Evolutionary conservation across 64 coral and sea anemone genomes (phyloP).

Genomic region (Acropora tenuis): DNA sequence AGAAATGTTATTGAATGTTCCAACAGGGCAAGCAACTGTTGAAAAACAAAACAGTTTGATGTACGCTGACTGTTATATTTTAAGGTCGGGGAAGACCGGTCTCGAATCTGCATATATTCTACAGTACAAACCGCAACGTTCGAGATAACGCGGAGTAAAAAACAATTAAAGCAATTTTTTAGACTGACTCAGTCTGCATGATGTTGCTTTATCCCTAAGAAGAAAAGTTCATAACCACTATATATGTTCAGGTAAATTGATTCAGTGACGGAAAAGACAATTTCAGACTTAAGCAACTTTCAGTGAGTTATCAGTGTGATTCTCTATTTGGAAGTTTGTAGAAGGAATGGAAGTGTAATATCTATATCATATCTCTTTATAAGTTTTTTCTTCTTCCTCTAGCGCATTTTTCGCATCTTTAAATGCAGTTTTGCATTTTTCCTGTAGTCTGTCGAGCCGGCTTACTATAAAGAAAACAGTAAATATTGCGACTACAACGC

Average conservation of each 20-base stretch:
- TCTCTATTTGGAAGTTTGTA: neutral
- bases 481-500: neutral
- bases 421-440: neutral
- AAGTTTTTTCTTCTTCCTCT: neutral
- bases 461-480: neutral
- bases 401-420: neutral
- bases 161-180: neutral
- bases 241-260: neutral
- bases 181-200: neutral
- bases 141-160: neutral
- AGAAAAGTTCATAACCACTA: neutral
- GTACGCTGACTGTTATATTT: neutral
- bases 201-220: constrained; percentile 13
- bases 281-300: neutral
- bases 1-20: constrained; percentile 40
- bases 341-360: neutral
- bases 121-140: neutral
- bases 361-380: neutral
- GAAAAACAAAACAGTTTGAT: neutral
- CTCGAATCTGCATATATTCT: neutral
- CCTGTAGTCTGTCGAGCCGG: neutral
- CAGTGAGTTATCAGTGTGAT: neutral
- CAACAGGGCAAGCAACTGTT: constrained; percentile 49
- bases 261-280: neutral
- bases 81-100: neutral